Percentiles rank a stretch among this genome's conserved stretches.
phyloP scores from a whole-genome alignment of 2,888 invertebrate species.

The Chrysina gloriosa region DNA sequence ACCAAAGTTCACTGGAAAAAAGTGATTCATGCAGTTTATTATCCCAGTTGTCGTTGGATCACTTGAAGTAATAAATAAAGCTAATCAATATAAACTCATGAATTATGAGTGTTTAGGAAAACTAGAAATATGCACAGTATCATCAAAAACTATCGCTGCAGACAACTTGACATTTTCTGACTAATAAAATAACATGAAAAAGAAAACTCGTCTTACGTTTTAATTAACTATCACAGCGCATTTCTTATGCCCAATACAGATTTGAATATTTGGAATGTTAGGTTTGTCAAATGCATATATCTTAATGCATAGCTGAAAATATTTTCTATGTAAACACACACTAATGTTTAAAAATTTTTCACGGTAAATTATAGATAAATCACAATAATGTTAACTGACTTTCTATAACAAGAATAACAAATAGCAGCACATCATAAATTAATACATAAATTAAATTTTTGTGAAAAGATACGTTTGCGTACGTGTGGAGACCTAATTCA shows the following conservation, averaged over 20 bases:
- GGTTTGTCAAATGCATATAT: slow-evolving; percentile 3
- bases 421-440: too few species aligned
- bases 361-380: too few species aligned
- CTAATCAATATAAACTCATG: slow-evolving; percentile 1
- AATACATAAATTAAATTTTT: too few species aligned
- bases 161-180: slow-evolving; percentile 21
- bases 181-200: not conserved
- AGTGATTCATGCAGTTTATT: slow-evolving; percentile 11
- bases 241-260: slow-evolving; percentile 43
- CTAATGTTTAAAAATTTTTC: not conserved
- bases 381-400: too few species aligned
- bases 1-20: slow-evolving; percentile 4
- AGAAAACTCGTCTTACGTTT: slow-evolving; percentile 35
- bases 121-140: not conserved
- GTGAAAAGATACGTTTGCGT: too few species aligned
- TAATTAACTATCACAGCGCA: slow-evolving; percentile 43
- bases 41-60: not conserved
- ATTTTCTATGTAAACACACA: too few species aligned
- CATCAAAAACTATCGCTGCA: slow-evolving; percentile 15
- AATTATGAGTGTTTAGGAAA: slow-evolving; percentile 5
- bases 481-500: too few species aligned
- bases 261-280: slow-evolving; percentile 41
- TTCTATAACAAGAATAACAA: too few species aligned
- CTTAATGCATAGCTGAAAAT: not conserved
- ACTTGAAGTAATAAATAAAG: not conserved